phyloP scores from a whole-genome alignment of 2,113 vertebrate species.

The Gavia stellata region DNA sequence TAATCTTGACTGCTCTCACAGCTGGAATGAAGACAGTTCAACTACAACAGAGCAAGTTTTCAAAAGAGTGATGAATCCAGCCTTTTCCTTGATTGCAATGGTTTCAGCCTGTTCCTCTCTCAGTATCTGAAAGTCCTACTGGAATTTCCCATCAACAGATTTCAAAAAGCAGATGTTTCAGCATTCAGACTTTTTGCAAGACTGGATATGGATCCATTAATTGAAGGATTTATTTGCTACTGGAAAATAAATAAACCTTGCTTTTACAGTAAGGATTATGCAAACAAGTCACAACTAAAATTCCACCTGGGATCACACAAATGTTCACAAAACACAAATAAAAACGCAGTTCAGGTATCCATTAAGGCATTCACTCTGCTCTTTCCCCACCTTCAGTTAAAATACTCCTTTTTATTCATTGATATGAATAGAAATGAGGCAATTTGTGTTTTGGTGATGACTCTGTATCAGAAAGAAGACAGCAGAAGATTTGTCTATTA shows the following conservation, averaged over 20 bases:
- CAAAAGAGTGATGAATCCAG: neutral
- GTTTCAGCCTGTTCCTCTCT: neutral
- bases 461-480: neutral
- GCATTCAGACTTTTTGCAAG: neutral
- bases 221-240: neutral
- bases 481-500: neutral
- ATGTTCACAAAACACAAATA: neutral
- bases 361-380: neutral
- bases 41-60: neutral
- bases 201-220: neutral
- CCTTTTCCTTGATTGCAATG: neutral
- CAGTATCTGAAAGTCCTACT: neutral
- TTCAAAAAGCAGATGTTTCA: neutral
- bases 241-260: neutral
- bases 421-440: neutral
- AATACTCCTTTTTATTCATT: neutral
- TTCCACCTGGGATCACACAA: neutral
- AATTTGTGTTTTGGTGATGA: neutral
- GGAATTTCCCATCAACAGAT: neutral
- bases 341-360: neutral
- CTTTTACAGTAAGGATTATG: neutral
- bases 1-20: neutral
- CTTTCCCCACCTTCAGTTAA: neutral
- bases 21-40: neutral
- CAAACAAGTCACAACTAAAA: neutral